Evolutionary conservation across 2,113 vertebrate genomes (phyloP).

Genomic region (Numida meleagris): DNA sequence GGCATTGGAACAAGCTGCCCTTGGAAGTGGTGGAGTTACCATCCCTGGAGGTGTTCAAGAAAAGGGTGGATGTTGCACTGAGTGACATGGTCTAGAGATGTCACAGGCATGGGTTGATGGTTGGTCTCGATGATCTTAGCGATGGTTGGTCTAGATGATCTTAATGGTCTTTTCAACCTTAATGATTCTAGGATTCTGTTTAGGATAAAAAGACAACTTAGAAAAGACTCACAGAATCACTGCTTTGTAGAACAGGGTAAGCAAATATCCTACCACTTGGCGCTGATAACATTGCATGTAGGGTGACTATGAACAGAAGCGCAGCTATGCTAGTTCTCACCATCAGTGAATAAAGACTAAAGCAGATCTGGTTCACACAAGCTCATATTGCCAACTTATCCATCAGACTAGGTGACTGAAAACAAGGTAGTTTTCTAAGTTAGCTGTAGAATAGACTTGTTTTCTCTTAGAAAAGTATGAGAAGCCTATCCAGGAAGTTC

Average conservation of each 20-base stretch:
- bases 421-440: background rate
- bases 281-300: background rate
- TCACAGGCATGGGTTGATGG: too few relatives aligned
- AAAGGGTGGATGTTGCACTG: too few relatives aligned
- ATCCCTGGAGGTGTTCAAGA: too few relatives aligned
- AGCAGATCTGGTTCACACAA: background rate
- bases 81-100: too few relatives aligned
- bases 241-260: background rate
- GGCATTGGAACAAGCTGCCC: too few relatives aligned
- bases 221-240: background rate
- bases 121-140: too few relatives aligned
- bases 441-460: background rate
- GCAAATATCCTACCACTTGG: background rate
- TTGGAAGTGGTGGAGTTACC: too few relatives aligned
- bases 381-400: background rate
- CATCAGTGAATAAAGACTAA: background rate
- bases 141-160: too few relatives aligned
- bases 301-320: background rate
- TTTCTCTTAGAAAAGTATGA: background rate
- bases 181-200: background rate
- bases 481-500: background rate
- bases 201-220: background rate
- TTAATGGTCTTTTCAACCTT: too few relatives aligned
- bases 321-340: background rate
- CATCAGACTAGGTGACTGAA: background rate